These are phyloP conservation scores for Drosophila dives DNA, from an alignment of 2,888 invertebrate species.

Conservation along the genomic window DNA sequence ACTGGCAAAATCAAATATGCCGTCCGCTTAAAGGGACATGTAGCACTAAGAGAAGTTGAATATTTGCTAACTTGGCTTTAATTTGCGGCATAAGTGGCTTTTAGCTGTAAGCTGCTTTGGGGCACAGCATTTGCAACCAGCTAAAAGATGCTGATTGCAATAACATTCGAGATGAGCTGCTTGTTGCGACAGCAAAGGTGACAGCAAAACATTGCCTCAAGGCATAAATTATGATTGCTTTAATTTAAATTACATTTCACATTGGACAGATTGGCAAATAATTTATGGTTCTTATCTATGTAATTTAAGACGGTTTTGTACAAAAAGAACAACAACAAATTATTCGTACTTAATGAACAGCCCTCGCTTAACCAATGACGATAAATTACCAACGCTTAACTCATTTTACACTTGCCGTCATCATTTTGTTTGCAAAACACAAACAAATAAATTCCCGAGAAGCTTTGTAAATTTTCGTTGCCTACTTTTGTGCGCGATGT, in stretches of 20 bases:
- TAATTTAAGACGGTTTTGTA: conserved; percentile 18
- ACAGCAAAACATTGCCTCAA: conserved; percentile 3
- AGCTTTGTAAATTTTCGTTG: background rate
- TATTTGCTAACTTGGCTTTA: conserved; percentile 42
- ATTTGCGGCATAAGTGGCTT: conserved; percentile 56
- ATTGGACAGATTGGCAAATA: conserved; percentile 43
- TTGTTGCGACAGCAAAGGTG: conserved; percentile 3
- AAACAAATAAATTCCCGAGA: background rate
- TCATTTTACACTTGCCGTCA: conserved; percentile 47
- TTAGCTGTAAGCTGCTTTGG: conserved; percentile 30
- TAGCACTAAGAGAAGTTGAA: conserved; percentile 14
- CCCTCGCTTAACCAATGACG: conserved; percentile 25
- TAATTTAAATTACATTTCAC: conserved; percentile 48
- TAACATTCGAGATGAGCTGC: conserved; percentile 32
- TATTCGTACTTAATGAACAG: conserved; percentile 31
- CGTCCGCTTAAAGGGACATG: conserved; percentile 21
- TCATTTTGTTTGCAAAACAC: background rate
- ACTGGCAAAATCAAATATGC: conserved; percentile 52
- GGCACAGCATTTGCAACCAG: conserved; percentile 37
- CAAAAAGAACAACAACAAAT: background rate
- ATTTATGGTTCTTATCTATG: conserved; percentile 33
- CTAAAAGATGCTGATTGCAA: conserved; percentile 19
- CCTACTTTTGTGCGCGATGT: conserved; percentile 10
- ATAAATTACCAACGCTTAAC: conserved; percentile 45
- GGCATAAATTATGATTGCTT: conserved; percentile 43